Evolutionary conservation across 2,888 invertebrate genomes (phyloP).

Genomic region (Metacarcinus magister): DNA sequence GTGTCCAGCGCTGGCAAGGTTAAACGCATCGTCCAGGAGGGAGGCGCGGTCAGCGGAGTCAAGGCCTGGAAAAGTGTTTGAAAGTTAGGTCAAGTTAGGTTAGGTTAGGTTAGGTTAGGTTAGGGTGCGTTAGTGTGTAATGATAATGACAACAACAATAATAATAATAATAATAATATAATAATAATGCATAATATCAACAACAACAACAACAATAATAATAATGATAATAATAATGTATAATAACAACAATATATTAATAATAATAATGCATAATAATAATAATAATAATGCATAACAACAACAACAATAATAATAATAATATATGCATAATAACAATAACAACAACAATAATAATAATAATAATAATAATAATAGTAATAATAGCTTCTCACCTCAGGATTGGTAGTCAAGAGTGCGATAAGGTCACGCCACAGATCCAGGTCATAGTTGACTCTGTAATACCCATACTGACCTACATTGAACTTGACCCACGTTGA

Average conservation of each 20-base stretch:
- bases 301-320: too few relatives aligned
- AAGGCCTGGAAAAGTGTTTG: conserved; percentile 83
- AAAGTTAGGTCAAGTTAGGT: background rate
- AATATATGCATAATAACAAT: too few relatives aligned
- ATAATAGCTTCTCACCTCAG: conserved; percentile 85
- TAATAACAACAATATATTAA: too few relatives aligned
- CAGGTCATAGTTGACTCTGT: conserved; percentile 92
- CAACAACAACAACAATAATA: background rate
- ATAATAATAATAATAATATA: background rate
- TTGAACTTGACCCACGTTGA: conserved; percentile 93
- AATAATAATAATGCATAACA: too few relatives aligned
- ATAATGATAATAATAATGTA: too few relatives aligned
- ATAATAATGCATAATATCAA: too few relatives aligned
- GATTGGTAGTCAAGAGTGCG: conserved; percentile 85
- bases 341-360: too few relatives aligned
- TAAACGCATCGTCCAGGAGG: conserved; percentile 92
- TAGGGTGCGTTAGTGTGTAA: background rate
- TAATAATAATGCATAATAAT: too few relatives aligned
- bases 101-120: background rate
- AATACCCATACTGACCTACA: conserved; percentile 93
- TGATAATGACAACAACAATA: background rate
- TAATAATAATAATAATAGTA: too few relatives aligned
- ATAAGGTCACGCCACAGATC: conserved; percentile 88
- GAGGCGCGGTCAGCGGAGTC: conserved; percentile 89
- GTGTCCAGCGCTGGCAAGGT: conserved; percentile 90